phyloP scores from a whole-genome alignment of 2,113 vertebrate species.

The Macaca mulatta region DNA sequence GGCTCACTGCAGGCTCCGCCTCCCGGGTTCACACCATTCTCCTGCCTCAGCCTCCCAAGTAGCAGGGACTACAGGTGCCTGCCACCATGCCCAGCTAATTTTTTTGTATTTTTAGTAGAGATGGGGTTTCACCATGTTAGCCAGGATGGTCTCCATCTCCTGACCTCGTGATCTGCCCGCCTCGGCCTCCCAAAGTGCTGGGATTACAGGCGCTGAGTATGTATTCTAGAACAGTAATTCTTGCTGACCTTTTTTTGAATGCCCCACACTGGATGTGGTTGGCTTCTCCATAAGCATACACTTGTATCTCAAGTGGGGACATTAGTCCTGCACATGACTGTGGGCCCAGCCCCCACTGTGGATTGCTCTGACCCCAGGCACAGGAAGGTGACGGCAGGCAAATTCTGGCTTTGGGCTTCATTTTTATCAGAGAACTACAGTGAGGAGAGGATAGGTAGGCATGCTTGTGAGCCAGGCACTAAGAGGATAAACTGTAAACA shows the following conservation, averaged over 20 bases:
- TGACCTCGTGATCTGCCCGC: too few species aligned
- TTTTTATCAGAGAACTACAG: not conserved
- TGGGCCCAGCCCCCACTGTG: not conserved
- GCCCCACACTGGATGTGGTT: not conserved
- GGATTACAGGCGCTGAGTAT: not conserved
- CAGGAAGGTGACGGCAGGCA: not conserved
- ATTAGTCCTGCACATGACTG: accelerated
- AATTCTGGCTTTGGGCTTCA: not conserved
- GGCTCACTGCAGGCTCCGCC: too few species aligned
- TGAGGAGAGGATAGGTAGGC: not conserved
- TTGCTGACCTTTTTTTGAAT: not conserved
- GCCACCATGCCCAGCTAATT: too few species aligned
- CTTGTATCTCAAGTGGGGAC: not conserved
- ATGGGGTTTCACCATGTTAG: too few species aligned
- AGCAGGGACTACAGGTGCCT: too few species aligned
- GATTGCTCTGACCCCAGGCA: not conserved
- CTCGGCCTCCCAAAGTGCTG: too few species aligned
- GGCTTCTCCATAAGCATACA: not conserved
- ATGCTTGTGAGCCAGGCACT: not conserved
- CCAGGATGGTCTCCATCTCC: too few species aligned
- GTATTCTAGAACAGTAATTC: not conserved
- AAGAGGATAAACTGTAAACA: not conserved
- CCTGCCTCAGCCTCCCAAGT: too few species aligned
- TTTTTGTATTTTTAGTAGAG: too few species aligned
- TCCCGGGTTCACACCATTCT: too few species aligned